A percentile compares a stretch with the other conserved stretches of the same genome.
phyloP scores from a whole-genome alignment of 2,797 vertebrate species.

The Ispidina picta region DNA sequence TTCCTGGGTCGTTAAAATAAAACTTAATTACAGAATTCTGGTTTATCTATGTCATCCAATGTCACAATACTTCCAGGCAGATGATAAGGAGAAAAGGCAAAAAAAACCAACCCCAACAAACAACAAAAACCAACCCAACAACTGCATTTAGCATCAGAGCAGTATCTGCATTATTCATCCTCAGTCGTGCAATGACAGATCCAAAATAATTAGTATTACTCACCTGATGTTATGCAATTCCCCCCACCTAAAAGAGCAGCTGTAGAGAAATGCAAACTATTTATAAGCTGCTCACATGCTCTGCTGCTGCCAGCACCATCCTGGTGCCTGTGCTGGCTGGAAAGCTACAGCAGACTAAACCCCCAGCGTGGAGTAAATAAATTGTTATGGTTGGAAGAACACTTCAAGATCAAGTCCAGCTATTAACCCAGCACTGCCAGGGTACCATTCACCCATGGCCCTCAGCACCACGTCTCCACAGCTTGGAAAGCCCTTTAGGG shows the following conservation, averaged over 20 bases:
- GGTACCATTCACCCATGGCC: background rate
- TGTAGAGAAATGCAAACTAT: background rate
- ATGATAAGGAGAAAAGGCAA: conserved; percentile 9
- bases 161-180: conserved; percentile 70
- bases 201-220: conserved; percentile 65
- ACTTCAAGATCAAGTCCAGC: background rate
- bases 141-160: conserved; percentile 20
- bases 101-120: background rate
- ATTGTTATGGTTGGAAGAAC: background rate
- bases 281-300: background rate
- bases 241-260: background rate
- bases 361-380: background rate
- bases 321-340: background rate
- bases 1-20: conserved; percentile 2
- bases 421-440: background rate
- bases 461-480: background rate
- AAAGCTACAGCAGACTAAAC: background rate
- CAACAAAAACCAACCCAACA: conserved; percentile 5
- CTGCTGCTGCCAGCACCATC: background rate
- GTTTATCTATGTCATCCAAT: conserved; percentile 45
- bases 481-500: background rate
- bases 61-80: conserved; percentile 67
- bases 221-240: conserved; percentile 48
- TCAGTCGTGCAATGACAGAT: conserved; percentile 39
- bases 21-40: conserved; percentile 55